A percentile compares a stretch with the other conserved stretches of the same genome.
Evolutionary conservation across 2,113 vertebrate genomes (phyloP).

Genomic region (Polypterus bichir): DNA sequence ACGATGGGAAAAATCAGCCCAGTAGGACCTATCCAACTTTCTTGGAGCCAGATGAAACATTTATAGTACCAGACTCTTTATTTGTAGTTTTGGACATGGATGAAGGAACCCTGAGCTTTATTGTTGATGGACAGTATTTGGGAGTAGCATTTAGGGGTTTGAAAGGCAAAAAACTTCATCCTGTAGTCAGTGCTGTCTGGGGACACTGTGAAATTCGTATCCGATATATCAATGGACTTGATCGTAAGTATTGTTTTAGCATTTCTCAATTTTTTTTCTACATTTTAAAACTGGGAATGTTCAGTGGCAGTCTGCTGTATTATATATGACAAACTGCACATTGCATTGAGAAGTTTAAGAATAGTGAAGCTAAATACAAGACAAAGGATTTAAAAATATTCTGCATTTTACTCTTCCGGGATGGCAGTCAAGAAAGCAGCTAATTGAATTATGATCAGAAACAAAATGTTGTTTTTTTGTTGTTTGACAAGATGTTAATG

Average conservation of each 20-base stretch:
- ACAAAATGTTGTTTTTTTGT: no score
- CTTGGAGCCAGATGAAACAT: slow-evolving; percentile 82
- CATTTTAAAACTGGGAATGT: no score
- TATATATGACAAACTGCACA: no score
- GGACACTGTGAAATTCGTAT: slow-evolving; percentile 97
- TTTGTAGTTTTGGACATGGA: slow-evolving; percentile 96
- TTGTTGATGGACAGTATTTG: slow-evolving; percentile 94
- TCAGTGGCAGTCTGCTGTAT: no score
- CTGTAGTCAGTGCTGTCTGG: slow-evolving; percentile 94
- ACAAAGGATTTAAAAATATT: no score
- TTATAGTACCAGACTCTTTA: slow-evolving; percentile 92
- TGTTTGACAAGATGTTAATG: no score
- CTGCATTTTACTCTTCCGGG: no score
- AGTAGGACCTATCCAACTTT: slow-evolving; percentile 86
- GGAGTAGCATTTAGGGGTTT: slow-evolving; percentile 90
- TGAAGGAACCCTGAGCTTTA: slow-evolving; percentile 87
- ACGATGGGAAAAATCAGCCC: slow-evolving; percentile 86
- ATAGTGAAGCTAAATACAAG: no score
- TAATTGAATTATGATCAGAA: no score
- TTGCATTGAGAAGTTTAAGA: no score
- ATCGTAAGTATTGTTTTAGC: slow-evolving; percentile 73
- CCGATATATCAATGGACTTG: slow-evolving; percentile 97
- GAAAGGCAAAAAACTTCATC: slow-evolving; percentile 91
- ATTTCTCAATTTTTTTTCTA: neutral
- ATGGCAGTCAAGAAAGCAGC: no score